Base-by-base conservation (phyloP, 2,888 invertebrate genomes). In the Lucinisca nassula region DNA sequence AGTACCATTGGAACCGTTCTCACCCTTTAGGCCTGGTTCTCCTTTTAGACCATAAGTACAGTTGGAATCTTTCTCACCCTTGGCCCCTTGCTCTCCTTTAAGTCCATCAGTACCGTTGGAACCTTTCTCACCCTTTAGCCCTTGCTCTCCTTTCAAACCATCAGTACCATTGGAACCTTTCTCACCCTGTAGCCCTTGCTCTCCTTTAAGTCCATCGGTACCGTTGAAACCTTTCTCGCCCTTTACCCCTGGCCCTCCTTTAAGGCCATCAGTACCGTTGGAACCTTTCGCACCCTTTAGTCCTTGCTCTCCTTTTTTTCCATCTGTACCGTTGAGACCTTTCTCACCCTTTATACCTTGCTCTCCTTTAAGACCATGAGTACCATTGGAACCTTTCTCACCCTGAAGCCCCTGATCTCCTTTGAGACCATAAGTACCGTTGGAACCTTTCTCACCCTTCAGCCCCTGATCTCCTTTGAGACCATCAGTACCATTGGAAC, bases 291-390 rank as follows among this genome's bases (percentile, higher is more conserved):
- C 17, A 30, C 61, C 61, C 8, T 24, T 24, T 6, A 17, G 8
- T 27, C 61, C 61, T 27, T 30, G 61, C 4, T n/a, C n/a, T n/a
- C n/a, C n/a, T n/a, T n/a, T n/a, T n/a, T 21, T 37, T 3, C 35
- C 87, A 14, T 51, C 17, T 67, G 67, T 32, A 3, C 84, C 84
- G 8, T 37, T 70, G 6, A 75, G 40, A 17, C 82, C 79, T 40
- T 79, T 35, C 6, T 55, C 27, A 12, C 82, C 82, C n/a, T 77
- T 70, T 6, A 30, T n/a, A 17, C 84, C 84, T n/a, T 3, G 67
- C 21, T 35, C 27, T 10, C 82, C 82, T 10, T 49, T 75, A 21
- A 74, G 75, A 32, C 67, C 61, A 6, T 27, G 27, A 6, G 6
- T 24, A 27, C 61, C 61, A 4, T 12, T 21, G 10, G 51, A 30